A percentile compares a stretch with the other conserved stretches of the same genome.
Evolutionary conservation across 1,140 invertebrate genomes (phyloP).

Genomic region (Armadillidium nasatum): DNA sequence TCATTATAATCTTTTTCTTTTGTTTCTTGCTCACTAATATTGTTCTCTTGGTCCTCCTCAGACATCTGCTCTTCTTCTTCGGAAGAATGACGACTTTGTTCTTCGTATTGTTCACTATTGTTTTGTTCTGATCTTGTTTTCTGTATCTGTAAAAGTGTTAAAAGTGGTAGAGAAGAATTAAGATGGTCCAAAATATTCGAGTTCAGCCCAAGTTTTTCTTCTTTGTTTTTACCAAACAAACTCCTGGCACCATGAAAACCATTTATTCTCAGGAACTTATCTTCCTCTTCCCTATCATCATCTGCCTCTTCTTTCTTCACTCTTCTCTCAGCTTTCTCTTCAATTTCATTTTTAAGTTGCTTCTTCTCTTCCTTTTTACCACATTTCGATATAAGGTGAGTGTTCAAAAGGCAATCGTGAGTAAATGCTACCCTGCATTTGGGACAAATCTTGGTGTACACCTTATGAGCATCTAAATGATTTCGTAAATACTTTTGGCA

Average conservation of each 20-base stretch:
- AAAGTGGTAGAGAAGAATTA: background rate
- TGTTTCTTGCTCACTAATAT: background rate
- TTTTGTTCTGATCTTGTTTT: background rate
- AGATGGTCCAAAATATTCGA: background rate
- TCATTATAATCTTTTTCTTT: background rate
- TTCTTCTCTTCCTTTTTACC: conserved; percentile 7
- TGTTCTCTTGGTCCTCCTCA: background rate
- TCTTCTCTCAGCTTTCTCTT: background rate
- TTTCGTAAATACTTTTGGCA: conserved; percentile 37
- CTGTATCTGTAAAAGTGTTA: conserved; percentile 5
- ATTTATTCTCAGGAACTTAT: background rate
- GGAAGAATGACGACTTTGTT: background rate
- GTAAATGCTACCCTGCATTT: conserved; percentile 39
- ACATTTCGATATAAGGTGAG: conserved; percentile 40
- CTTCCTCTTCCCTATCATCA: background rate
- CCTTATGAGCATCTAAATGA: conserved; percentile 37
- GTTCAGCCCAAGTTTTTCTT: background rate
- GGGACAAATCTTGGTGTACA: conserved; percentile 32
- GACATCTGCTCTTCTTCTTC: background rate
- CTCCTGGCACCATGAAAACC: background rate
- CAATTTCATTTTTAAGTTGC: background rate
- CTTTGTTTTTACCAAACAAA: background rate
- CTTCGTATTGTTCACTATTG: background rate
- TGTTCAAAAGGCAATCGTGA: conserved; percentile 36
- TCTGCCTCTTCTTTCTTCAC: background rate